Evolutionary conservation across 2,888 invertebrate genomes (phyloP), one percentile per base, ranked within the genome.

Genomic region (Drosophila longiperda): DNA sequence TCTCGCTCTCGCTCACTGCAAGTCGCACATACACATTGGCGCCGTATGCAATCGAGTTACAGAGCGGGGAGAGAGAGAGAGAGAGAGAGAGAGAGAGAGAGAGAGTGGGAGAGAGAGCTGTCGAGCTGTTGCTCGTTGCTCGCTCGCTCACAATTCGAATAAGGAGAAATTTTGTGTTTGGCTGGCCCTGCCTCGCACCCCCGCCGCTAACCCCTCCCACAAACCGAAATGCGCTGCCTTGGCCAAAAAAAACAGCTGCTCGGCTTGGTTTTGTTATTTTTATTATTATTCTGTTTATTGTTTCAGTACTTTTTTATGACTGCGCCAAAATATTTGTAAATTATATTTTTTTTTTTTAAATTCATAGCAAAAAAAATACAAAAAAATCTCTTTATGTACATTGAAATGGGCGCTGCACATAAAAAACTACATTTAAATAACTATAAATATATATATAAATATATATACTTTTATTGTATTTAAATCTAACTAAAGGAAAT

Each of bases 311-410:
- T 76, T 73, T 82, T 68, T 82, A 72, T 71, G 69, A 79, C 75
- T 86, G 75, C 89, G 81, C 87, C 81, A 89, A 84, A 84, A 88
- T 88, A 83, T 83, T 83, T 85, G 82, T 89, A 85, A 87, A 87
- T 89, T 87, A 76, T 82, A 29, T 74, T 26, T 74, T 68, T 69
- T 83, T 77, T 74, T 68, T 69, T 64, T 69, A 78, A 80, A 71
- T 77, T 77, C 68, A 72, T 75, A 73, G 72, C 49, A 73, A 72
- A 65, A 64, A 52, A 76, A 63, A 62, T 58, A 60, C 70, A 68
- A 61, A 63, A 34, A 75, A 79, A 55, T 79, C 59, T 72, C 59
- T 72, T 63, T 80, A 67, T 78, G 78, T 78, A 78, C 80, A 78
- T 80, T 78, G 36, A 78, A 79, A 75, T 80, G 78, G 76, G 80